Conservation (phyloP, 2,888 invertebrate species). For the Drosophila basisetae region DNA sequence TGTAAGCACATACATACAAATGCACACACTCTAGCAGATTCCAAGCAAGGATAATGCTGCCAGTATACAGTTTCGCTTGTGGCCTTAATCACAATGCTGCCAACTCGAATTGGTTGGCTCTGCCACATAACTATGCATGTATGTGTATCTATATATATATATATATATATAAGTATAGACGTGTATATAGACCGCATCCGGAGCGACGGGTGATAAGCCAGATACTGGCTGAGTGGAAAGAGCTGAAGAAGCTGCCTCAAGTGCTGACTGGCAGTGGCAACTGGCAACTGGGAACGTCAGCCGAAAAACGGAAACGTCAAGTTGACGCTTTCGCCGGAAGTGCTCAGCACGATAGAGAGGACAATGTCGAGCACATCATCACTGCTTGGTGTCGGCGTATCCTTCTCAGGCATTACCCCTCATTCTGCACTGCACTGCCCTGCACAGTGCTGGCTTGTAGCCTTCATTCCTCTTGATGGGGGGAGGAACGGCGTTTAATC, state of each 20-base stretch:
- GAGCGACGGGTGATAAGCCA: constrained; percentile 49
- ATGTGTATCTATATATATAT: background rate
- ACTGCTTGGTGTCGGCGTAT: constrained; percentile 48
- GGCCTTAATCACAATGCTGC: constrained; percentile 58
- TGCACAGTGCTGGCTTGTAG: constrained; percentile 16
- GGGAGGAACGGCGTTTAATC: constrained; percentile 67
- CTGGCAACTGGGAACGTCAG: constrained; percentile 42
- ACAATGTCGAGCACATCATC: constrained; percentile 50
- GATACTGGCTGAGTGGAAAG: constrained; percentile 15
- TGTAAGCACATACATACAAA: constrained; percentile 24
- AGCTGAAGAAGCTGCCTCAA: constrained; percentile 3
- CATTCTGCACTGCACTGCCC: constrained; percentile 10
- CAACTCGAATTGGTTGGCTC: constrained; percentile 65
- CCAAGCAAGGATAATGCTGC: constrained; percentile 65
- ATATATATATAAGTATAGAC: background rate
- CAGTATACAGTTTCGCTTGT: constrained; percentile 29
- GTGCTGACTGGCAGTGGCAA: constrained; percentile 6
- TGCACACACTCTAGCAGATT: constrained; percentile 32
- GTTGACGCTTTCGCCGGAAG: constrained; percentile 83
- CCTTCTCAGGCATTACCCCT: constrained; percentile 67
- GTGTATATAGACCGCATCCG: constrained; percentile 4
- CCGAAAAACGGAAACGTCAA: constrained; percentile 81
- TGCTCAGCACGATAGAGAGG: constrained; percentile 73
- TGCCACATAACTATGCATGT: constrained; percentile 1
- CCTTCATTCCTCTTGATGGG: constrained; percentile 1